Conservation (phyloP, 2,888 invertebrate species). For the Eudemis profundana region DNA sequence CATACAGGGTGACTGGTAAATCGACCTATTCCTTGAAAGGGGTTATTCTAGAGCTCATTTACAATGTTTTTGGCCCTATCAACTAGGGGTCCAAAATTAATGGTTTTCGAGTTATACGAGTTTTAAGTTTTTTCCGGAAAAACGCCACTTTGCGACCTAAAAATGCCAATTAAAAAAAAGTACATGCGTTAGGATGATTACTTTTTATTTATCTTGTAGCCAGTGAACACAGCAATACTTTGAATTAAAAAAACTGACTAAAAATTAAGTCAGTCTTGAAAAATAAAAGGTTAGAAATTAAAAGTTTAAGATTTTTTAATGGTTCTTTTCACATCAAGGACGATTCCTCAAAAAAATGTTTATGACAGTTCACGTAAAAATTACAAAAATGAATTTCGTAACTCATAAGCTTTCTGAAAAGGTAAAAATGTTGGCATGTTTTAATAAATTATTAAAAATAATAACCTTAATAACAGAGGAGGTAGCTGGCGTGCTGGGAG, state of each 20-base stretch:
- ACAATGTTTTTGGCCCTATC: too few species aligned
- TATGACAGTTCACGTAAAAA: too few species aligned
- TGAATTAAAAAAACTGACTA: too few species aligned
- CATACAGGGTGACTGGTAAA: constrained; percentile 4
- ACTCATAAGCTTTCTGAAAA: too few species aligned
- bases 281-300: constrained; percentile 1
- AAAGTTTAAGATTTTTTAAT: neutral
- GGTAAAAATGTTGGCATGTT: too few species aligned
- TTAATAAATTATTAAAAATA: neutral
- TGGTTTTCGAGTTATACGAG: too few species aligned
- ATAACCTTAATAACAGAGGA: neutral
- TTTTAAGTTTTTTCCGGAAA: neutral
- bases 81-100: too few species aligned
- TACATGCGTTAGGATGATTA: neutral
- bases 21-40: neutral
- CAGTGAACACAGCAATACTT: constrained; percentile 2
- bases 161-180: neutral
- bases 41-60: too few species aligned
- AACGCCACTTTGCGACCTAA: neutral
- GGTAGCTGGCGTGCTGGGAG: constrained; percentile 1
- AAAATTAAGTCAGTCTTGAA: neutral
- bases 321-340: neutral
- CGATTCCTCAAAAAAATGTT: too few species aligned
- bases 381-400: too few species aligned
- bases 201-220: neutral